Conservation (phyloP, 2,797 vertebrate species). For the Myotis vivesi region DNA sequence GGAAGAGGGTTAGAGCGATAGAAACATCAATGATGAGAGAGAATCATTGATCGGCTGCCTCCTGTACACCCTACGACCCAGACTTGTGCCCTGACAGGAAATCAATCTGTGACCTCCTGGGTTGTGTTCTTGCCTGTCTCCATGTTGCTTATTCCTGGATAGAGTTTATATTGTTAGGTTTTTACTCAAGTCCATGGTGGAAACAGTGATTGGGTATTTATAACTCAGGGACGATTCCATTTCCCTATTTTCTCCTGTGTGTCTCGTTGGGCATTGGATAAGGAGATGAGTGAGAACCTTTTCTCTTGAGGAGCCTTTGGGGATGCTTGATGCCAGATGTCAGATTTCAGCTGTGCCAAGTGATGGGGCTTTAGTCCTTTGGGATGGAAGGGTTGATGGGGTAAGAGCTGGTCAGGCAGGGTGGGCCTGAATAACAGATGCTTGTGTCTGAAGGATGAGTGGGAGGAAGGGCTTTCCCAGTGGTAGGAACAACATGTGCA, state of each 20-base stretch:
- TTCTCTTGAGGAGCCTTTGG: neutral
- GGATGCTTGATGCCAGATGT: neutral
- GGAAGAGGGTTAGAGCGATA: neutral
- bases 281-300: neutral
- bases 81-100: no score
- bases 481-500: neutral
- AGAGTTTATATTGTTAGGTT: conserved; percentile 32
- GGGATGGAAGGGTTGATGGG: neutral
- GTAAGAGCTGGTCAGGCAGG: neutral
- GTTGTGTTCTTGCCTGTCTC: conserved; percentile 23
- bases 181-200: neutral
- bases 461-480: neutral
- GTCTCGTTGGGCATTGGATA: neutral
- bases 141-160: conserved; percentile 3
- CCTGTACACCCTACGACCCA: neutral
- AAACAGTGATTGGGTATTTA: conserved; percentile 22
- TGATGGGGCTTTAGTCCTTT: neutral
- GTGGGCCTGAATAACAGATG: neutral
- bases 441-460: neutral
- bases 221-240: neutral
- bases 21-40: neutral
- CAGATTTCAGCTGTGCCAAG: neutral
- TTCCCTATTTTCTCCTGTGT: neutral
- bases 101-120: no score
- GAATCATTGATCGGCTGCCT: neutral